Base-by-base conservation (phyloP, 2,888 invertebrate species). In the Eudasyphora cyanicolor region DNA sequence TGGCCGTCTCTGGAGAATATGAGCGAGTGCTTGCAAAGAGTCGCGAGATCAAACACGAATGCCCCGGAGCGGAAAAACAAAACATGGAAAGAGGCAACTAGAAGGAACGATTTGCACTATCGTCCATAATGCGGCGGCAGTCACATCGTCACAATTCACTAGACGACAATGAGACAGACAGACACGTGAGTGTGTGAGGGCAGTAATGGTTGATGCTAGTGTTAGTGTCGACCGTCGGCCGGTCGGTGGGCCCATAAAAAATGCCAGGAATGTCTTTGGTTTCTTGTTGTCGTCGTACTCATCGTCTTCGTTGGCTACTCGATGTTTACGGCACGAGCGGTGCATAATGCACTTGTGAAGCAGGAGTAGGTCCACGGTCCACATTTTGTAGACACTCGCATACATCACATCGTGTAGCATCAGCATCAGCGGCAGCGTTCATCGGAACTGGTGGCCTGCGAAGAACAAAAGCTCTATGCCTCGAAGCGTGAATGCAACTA, bases 41-140 rank as follows among this genome's bases (percentile, higher is more conserved):
- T 89, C 86, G 86, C 85, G 85, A 88, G 89, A 91, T 90, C 88
- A 89, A 89, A 89, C 90, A 89, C 87, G 89, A 91, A 90, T 89
- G 89, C 90, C 90, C 88, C 85, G 80, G 85, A 89, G 89, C 88
- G 84, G 80, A 86, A 27, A 67, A 75, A 54, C 75, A 69, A 74
- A 73, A 86, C 81, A 80, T 87, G 86, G 86, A 83, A 88, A 87
- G 86, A 89, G 88, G 88, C 88, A 89, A 87, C 88, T 87, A 87
- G 87, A 73, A 38, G 88, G 90, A 87, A 88, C 86, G 86, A 87
- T 87, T 86, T 86, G 73, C 78, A 76, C 88, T 89, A 87, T 86
- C 86, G 87, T 82, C 82, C 86, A 87, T 87, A 87, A 87, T 8
- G 29, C 35, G 35, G 21, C 38, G 71, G 38, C 57, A 42, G 35